Conservation (phyloP, 2,113 vertebrate genomes). For the Ptilorrhoa leucosticta region DNA sequence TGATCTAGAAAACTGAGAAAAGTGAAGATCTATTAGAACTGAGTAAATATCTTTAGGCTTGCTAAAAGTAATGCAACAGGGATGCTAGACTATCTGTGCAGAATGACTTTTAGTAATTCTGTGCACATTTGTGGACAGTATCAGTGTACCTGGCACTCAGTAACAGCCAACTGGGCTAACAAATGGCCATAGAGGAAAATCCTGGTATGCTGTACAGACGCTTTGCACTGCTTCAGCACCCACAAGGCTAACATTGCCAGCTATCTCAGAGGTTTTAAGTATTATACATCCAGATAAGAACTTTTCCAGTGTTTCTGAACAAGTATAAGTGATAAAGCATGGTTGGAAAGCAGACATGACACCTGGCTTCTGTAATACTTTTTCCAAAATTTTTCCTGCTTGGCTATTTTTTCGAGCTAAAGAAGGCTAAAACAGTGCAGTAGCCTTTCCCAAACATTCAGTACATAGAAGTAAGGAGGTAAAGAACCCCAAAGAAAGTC, state of each 20-base stretch:
- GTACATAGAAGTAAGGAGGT: background rate
- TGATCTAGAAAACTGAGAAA: background rate
- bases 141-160: background rate
- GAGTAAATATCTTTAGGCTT: background rate
- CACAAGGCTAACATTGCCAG: background rate
- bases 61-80: background rate
- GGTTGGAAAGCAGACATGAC: background rate
- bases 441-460: background rate
- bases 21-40: background rate
- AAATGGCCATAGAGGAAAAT: background rate
- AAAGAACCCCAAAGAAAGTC: background rate
- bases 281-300: background rate
- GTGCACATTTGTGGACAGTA: background rate
- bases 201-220: background rate
- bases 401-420: background rate
- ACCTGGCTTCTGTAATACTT: background rate
- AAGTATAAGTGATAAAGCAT: background rate
- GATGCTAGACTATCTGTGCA: background rate
- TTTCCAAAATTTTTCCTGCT: background rate
- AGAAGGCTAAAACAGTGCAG: background rate
- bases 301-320: background rate
- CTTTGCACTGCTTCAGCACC: background rate
- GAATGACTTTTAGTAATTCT: background rate
- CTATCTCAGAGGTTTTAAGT: background rate
- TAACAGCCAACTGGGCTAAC: background rate